Evolutionary conservation across 2,888 invertebrate genomes (phyloP), one percentile per base, ranked within the genome.

Genomic region (Pandemis cinnamomeana): DNA sequence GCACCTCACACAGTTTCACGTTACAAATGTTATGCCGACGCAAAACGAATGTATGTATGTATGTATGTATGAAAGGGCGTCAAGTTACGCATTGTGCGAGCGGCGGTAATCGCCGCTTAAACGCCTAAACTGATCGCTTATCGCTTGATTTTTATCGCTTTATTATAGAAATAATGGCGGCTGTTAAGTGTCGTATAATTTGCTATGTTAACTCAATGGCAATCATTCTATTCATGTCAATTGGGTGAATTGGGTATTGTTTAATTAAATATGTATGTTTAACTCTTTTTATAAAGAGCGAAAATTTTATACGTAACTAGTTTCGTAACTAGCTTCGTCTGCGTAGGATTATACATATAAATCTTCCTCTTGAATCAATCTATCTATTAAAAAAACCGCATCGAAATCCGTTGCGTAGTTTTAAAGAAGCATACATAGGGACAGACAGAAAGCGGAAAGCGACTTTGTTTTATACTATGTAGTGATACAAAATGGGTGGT

Each of bases 21-120:
- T 87, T 87, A 82, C 87, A 84, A 83, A 84, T 83, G 80, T 81
- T 80, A 78, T 78, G 81, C 84, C 81, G 82, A 75, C 79, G 78
- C 76, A 76, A 69, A 71, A 60, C 63, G 71, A 70, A 71, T 79
- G 78, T 75, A 80, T 78, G 71, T 71, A 71, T 78, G 78, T 75
- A 80, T 78, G 76, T 58, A 58, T 27, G 58, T 58, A 58, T 64
- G 63, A 72, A 64, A 72, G 68, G 58, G 72, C 46, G 48, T 64
- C 64, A 46, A 61, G 62, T 68, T 72, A 63, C 63, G 58, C 48
- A 72, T 72, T 72, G 69, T 72, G 69, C 58, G 58, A 68, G 63
- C 63, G 15, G 61, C 51, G 75, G 67, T 75, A 75, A 75, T 53
- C 72, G 76, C 82, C 83, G 78, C 75, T 83, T 84, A 84, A 85